Conservation (phyloP, 1,140 invertebrate species). For the Drosophila seguyi region DNA sequence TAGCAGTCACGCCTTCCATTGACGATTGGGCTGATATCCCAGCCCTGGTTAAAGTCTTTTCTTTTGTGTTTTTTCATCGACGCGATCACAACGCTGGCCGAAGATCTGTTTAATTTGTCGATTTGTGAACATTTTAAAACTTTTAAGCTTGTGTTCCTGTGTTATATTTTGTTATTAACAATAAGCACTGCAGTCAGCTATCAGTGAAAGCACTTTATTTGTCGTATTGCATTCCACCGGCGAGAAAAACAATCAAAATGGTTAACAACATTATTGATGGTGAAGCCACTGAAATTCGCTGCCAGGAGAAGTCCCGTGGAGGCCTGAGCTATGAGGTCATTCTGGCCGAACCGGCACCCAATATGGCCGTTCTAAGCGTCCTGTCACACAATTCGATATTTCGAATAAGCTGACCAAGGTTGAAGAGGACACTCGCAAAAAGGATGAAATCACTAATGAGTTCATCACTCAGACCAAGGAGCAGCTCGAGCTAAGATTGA, state of each 20-base stretch:
- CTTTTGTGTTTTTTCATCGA: constrained; percentile 45
- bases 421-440: constrained; percentile 95
- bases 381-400: constrained; percentile 87
- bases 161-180: background rate
- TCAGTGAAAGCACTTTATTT: background rate
- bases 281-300: constrained; percentile 91
- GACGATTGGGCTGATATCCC: no score
- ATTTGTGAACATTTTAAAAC: constrained; percentile 9
- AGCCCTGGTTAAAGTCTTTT: no score
- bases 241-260: background rate
- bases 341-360: constrained; percentile 91
- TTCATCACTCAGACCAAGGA: constrained; percentile 94
- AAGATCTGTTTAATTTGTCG: background rate
- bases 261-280: constrained; percentile 2
- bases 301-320: constrained; percentile 94
- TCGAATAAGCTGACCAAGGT: constrained; percentile 93
- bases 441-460: constrained; percentile 92
- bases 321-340: constrained; percentile 97
- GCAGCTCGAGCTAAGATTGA: constrained; percentile 96
- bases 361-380: constrained; percentile 87
- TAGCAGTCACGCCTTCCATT: no score
- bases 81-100: constrained; percentile 45
- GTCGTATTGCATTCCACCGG: background rate
- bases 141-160: constrained; percentile 9
- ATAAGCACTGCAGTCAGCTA: background rate